Conservation (phyloP, 2,113 vertebrate genomes). For the Budorcas taxicolor region DNA sequence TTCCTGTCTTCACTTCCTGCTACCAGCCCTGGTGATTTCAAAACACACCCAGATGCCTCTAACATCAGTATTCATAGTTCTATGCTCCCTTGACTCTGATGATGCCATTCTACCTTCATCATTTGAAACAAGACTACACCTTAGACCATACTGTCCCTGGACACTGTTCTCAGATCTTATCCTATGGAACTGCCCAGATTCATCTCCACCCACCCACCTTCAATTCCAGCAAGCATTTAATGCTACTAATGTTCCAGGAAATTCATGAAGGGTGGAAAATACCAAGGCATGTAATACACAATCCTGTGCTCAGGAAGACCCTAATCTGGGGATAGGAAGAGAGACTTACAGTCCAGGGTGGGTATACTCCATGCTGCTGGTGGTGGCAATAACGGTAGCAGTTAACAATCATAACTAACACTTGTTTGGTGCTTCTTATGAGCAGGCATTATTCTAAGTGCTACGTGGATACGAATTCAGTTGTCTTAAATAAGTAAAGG, state of each 20-base stretch:
- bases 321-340: background rate
- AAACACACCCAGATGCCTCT: background rate
- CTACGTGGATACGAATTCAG: background rate
- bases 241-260: background rate
- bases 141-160: background rate
- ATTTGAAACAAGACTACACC: background rate
- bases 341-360: background rate
- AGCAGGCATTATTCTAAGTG: background rate
- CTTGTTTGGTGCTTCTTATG: background rate
- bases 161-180: background rate
- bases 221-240: background rate
- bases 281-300: background rate
- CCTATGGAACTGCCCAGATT: background rate
- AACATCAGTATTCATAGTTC: background rate
- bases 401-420: background rate
- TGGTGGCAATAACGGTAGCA: background rate
- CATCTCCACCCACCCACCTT: background rate
- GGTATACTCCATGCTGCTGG: background rate
- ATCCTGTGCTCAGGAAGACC: background rate
- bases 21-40: background rate
- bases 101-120: background rate
- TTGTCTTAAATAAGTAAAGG: background rate
- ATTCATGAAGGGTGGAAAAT: background rate
- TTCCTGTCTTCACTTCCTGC: background rate
- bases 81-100: background rate